Conservation (phyloP, 2,888 invertebrate genomes). For the Drosophila mayaguana region DNA sequence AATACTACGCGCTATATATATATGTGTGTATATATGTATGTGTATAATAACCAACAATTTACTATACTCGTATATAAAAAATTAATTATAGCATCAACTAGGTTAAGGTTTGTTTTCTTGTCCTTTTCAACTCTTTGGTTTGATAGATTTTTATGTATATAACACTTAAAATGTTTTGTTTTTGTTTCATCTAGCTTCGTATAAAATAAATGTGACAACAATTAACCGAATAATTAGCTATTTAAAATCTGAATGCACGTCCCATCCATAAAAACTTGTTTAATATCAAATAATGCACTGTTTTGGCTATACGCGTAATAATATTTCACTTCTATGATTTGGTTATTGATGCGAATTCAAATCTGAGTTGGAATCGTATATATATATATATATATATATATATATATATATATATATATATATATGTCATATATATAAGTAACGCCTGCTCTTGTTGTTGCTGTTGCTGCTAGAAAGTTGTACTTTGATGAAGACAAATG, state of each 20-base stretch:
- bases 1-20: constrained; percentile 75
- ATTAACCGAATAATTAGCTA: constrained; percentile 76
- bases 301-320: constrained; percentile 58
- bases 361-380: constrained; percentile 45
- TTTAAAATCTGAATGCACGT: constrained; percentile 70
- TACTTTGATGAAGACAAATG: constrained; percentile 76
- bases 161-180: constrained; percentile 69
- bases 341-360: constrained; percentile 58
- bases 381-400: neutral
- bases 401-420: neutral
- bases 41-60: constrained; percentile 78
- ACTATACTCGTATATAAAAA: constrained; percentile 77
- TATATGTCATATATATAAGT: neutral
- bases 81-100: constrained; percentile 75
- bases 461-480: constrained; percentile 64
- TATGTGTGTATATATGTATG: constrained; percentile 41
- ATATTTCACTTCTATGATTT: constrained; percentile 36
- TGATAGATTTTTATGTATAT: constrained; percentile 60
- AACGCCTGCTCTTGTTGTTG: constrained; percentile 21
- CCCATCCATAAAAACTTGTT: constrained; percentile 47
- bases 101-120: constrained; percentile 39
- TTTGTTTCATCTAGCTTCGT: constrained; percentile 32
- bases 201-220: constrained; percentile 76
- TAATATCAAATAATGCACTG: constrained; percentile 77
- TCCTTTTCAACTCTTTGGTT: constrained; percentile 74